Percentiles rank a stretch among this genome's conserved stretches.
phyloP scores from a whole-genome alignment of 2,113 vertebrate genomes.

The Ivindomyrus marchei region DNA sequence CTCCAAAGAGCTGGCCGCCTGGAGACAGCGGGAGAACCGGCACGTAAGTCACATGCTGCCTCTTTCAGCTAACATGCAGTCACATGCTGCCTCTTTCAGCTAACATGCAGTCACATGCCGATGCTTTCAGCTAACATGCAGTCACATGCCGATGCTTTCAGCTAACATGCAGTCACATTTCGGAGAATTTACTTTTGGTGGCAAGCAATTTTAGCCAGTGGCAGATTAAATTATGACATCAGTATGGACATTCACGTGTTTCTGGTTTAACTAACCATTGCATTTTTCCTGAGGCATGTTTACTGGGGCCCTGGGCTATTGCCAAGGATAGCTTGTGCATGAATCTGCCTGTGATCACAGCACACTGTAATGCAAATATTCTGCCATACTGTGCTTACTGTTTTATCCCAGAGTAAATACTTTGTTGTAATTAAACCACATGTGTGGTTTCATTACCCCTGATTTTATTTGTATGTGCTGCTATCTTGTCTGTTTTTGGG shows the following conservation, averaged over 20 bases:
- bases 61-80: neutral
- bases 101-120: slow-evolving; percentile 38
- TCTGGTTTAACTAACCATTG: neutral
- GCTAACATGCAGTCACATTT: neutral
- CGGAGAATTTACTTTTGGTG: neutral
- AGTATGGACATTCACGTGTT: neutral
- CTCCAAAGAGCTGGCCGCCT: slow-evolving; percentile 94
- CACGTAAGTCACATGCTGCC: slow-evolving; percentile 67
- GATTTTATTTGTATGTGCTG: neutral
- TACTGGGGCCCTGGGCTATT: neutral
- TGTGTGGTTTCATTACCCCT: neutral
- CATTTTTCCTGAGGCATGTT: neutral
- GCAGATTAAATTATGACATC: neutral
- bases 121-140: slow-evolving; percentile 20
- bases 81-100: neutral
- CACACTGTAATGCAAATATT: neutral
- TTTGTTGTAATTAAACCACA: neutral
- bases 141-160: slow-evolving; percentile 25
- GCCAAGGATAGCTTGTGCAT: neutral
- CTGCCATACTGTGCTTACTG: neutral
- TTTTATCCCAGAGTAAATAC: neutral
- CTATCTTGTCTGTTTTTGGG: neutral
- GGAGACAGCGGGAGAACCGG: slow-evolving; percentile 93
- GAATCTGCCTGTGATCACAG: neutral
- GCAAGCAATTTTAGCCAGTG: neutral